Base-by-base conservation (phyloP, 2,888 invertebrate genomes). In the Ochropacha duplaris region DNA sequence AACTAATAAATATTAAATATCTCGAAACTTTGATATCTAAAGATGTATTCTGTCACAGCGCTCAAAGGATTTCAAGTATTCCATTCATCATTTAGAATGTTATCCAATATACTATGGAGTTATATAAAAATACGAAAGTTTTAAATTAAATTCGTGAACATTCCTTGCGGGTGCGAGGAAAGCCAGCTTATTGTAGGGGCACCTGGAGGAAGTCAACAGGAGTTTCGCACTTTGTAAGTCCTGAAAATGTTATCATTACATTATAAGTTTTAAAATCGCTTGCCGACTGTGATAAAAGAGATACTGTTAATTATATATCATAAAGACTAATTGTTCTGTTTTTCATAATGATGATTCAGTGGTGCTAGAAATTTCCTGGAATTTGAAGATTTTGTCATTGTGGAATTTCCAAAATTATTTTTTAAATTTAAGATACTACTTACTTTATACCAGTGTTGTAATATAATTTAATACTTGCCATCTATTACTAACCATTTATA, bases 141-240 rank as follows among this genome's bases (percentile, higher is more conserved):
- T 82, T 73, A 81, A 83, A 85, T 84, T 79, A 80, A 82, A 84
- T 82, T 78, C 65, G 62, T 64, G 66, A 65, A 68, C 69, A 67
- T 62, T 68, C 73, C 71, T 62, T 9, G 44, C 8, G 31, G 44
- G 44, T n/a, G 49, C 22, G 64, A 59, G 71, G 61, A 60, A 57
- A 62, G 59, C 65, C 56, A 61, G 69, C 69, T 75, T 76, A 72
- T 72, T 77, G 74, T 78, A 69, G 64, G 8, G 63, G 65, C 76
- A 79, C 79, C 77, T 77, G 73, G 60, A 62, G 64, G 63, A 66
- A 72, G 67, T 66, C 73, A 73, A 57, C 59, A 50, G 58, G 57
- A 62, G 59, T 65, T 69, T 54, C 54, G 54, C 60, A 59, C 62
- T 51, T 67, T 61, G 51, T 50, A 60, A 60, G 39, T 49, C 54